Base-by-base conservation (phyloP, 2,888 invertebrate genomes). In the Drosophila mercatorum region DNA sequence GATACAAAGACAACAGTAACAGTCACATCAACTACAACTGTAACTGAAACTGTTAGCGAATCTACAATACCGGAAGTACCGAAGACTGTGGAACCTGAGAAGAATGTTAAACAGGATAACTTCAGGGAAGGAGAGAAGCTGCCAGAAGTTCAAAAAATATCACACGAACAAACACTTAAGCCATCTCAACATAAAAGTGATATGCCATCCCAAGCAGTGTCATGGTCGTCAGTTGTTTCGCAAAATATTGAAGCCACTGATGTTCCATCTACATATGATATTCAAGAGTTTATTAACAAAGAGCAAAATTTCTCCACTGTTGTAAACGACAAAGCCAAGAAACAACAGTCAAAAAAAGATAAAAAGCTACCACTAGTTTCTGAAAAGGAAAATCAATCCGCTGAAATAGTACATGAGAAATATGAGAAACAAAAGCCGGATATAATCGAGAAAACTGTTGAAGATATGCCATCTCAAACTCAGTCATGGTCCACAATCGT, bases 401-500 rank as follows among this genome's bases (percentile, higher is more conserved):
- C 22, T 22, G 22, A 22, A 22, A 22, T 22, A 22, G 22, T 22
- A 22, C 22, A 22, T 22, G 22, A 22, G 22, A 22, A 22, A 22
- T 22, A 22, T 22, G 22, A 22, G 22, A 22, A 22, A 22, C 22
- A 22, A 22, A 22, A 22, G 22, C 22, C 17, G 17, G 17, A 17
- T 17, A 17, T 17, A 17, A 17, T 17, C 17, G 17, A 17, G 17
- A 17, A 17, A 17, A 17, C 17, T 17, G 17, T 17, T 17, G 44
- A n/a, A 22, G 64, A 65, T 31, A 7, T 5, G 0, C 28, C 61
- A 0, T 40, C 64, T 3, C 38, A 43, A 49, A 52, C 56, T 14
- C 57, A 53, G 11, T 80, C 84, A 1, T 83, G 83, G 83, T 83
- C 83, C 0, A 72, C 83, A 2, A 78, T 84, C 14, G 84, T 83